A percentile compares a stretch with the other conserved stretches of the same genome.
These are phyloP conservation scores for Solenopsis fugax DNA, from an alignment of 1,140 invertebrate genomes.

Conservation along the genomic window DNA sequence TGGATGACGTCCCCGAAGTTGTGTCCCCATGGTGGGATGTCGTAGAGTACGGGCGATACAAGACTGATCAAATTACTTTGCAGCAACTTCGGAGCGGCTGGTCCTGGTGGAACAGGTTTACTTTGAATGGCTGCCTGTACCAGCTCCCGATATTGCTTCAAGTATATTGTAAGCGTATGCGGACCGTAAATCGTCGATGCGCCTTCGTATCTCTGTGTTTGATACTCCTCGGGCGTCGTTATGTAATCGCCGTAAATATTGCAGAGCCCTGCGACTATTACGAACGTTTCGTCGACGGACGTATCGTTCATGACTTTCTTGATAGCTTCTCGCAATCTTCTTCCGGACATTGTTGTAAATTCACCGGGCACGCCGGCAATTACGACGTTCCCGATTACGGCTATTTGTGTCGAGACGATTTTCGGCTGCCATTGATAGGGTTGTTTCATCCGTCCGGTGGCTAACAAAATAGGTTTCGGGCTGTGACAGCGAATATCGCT, in stretches of 20 bases:
- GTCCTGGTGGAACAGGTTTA: conserved; percentile 88
- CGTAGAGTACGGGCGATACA: conserved; percentile 93
- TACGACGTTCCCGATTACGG: conserved; percentile 91
- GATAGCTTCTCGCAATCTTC: conserved; percentile 91
- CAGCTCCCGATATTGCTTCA: conserved; percentile 92
- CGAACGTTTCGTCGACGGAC: conserved; percentile 86
- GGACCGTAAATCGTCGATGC: conserved; percentile 97
- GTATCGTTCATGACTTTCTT: conserved; percentile 86
- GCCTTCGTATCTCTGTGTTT: conserved; percentile 97
- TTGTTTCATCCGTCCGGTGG: conserved; percentile 94
- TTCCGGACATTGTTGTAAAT: conserved; percentile 98
- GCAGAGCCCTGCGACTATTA: conserved; percentile 94
- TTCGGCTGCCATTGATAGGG: conserved; percentile 96
- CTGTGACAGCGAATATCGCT: conserved; percentile 91
- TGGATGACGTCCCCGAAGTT: conserved; percentile 92
- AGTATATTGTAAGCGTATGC: conserved; percentile 94
- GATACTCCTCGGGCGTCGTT: conserved; percentile 96
- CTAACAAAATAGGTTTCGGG: conserved; percentile 95
- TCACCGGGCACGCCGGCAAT: conserved; percentile 95
- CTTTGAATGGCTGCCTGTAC: conserved; percentile 89
- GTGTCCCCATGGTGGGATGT: conserved; percentile 90
- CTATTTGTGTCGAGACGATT: conserved; percentile 94
- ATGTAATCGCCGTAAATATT: conserved; percentile 97
- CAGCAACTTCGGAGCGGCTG: conserved; percentile 91
- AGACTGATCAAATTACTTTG: conserved; percentile 90